A percentile compares a stretch with the other conserved stretches of the same genome.
Evolutionary conservation across 2,888 invertebrate species (phyloP).

Genomic region (Auanema sp.): DNA sequence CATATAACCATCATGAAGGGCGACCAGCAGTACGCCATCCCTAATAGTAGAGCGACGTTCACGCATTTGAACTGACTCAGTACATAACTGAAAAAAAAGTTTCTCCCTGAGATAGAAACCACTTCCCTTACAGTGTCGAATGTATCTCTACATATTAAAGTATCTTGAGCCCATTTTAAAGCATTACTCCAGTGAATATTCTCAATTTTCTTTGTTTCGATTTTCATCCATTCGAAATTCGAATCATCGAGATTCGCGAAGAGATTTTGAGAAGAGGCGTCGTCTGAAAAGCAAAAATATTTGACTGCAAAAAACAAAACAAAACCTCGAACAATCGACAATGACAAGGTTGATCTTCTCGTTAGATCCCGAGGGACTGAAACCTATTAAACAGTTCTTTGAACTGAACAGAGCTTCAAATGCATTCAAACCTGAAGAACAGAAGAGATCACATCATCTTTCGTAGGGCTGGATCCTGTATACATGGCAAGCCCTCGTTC

Average conservation of each 20-base stretch:
- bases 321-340: slow-evolving; percentile 44
- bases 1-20: slow-evolving; percentile 49
- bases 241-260: slow-evolving; percentile 23
- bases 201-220: slow-evolving; percentile 34
- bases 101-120: background rate
- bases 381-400: slow-evolving; percentile 29
- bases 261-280: slow-evolving; percentile 23
- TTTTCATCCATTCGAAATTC: slow-evolving; percentile 26
- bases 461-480: too few relatives aligned
- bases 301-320: background rate
- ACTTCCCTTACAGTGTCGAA: slow-evolving; percentile 38
- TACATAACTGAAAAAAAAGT: slow-evolving; percentile 42
- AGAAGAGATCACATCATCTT: background rate
- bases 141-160: slow-evolving; percentile 54
- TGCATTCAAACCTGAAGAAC: slow-evolving; percentile 11
- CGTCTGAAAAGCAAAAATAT: slow-evolving; percentile 26
- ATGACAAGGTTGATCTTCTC: slow-evolving; percentile 41
- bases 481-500: background rate
- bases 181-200: slow-evolving; percentile 54
- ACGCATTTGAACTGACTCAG: slow-evolving; percentile 42
- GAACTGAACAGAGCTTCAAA: background rate
- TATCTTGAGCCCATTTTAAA: slow-evolving; percentile 59
- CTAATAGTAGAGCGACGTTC: slow-evolving; percentile 41
- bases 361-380: slow-evolving; percentile 52
- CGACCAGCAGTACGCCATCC: slow-evolving; percentile 52